Conservation (phyloP, 2,888 invertebrate species). For the Temnothorax rugatulus region DNA sequence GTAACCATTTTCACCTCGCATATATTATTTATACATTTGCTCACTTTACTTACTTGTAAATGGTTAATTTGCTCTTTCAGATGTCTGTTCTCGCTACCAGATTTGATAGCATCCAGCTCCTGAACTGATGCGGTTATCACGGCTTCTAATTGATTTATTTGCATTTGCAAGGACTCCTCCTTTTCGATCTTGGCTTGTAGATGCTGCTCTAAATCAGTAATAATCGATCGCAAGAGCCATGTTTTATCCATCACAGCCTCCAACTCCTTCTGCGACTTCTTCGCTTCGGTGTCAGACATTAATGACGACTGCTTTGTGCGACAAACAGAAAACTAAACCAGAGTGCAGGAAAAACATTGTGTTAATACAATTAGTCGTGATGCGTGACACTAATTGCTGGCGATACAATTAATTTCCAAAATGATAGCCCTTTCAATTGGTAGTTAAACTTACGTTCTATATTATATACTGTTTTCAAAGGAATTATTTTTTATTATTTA, state of each 20-base stretch:
- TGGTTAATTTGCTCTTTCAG: constrained; percentile 86
- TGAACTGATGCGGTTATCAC: constrained; percentile 88
- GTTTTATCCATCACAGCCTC: constrained; percentile 92
- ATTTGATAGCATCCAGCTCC: constrained; percentile 87
- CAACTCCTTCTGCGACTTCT: constrained; percentile 90
- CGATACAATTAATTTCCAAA: constrained; percentile 32
- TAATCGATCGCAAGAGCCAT: constrained; percentile 91
- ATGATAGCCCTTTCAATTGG: constrained; percentile 3
- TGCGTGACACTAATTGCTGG: constrained; percentile 75
- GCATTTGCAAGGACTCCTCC: constrained; percentile 89
- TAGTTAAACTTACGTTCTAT: constrained; percentile 22
- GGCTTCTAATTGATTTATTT: constrained; percentile 88
- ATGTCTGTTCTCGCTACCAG: constrained; percentile 86
- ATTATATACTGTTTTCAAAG: constrained; percentile 2
- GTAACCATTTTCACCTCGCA: not conserved
- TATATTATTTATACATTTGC: no score
- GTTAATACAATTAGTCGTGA: constrained; percentile 80
- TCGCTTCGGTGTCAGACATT: constrained; percentile 88
- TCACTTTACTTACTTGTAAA: no score
- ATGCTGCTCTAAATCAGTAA: constrained; percentile 92
- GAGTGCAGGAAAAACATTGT: constrained; percentile 83
- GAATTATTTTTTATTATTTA: not conserved
- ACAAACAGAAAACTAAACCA: constrained; percentile 85
- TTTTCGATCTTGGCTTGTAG: constrained; percentile 90
- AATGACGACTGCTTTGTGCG: constrained; percentile 86